Evolutionary conservation across 1,140 invertebrate species (phyloP).

Genomic region (Drosophila biarmipes): DNA sequence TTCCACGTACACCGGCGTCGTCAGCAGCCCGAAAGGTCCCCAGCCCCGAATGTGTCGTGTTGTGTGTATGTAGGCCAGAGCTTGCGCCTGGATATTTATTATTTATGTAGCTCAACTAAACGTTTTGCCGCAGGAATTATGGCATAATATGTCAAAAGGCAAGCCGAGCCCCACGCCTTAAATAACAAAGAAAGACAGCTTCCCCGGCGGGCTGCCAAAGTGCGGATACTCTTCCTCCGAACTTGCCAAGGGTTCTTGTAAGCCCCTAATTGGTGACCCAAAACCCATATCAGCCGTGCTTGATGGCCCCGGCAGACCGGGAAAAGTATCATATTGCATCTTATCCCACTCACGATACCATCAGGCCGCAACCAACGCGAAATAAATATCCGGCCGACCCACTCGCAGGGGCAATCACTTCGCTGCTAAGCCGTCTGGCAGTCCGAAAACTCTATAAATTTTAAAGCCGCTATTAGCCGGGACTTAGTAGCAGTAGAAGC

Average conservation of each 20-base stretch:
- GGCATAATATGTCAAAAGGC: slow-evolving; percentile 78
- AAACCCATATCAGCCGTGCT: background rate
- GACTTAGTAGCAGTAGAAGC: slow-evolving; percentile 64
- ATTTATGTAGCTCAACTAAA: slow-evolving; percentile 82
- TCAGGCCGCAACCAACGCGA: slow-evolving; percentile 7
- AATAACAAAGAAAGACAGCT: slow-evolving; percentile 45
- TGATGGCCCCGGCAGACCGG: background rate
- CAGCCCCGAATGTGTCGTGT: slow-evolving; percentile 30
- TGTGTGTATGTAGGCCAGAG: slow-evolving; percentile 20
- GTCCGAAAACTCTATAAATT: slow-evolving; percentile 74
- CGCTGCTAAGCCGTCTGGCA: slow-evolving; percentile 49
- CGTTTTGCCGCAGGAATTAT: slow-evolving; percentile 78
- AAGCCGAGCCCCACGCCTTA: slow-evolving; percentile 59
- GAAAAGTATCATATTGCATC: slow-evolving; percentile 23
- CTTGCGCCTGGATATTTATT: slow-evolving; percentile 64
- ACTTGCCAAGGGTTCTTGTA: background rate
- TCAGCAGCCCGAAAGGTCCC: slow-evolving; percentile 7
- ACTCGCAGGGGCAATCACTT: slow-evolving; percentile 52
- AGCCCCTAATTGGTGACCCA: slow-evolving; percentile 18
- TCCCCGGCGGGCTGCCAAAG: background rate
- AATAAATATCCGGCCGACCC: slow-evolving; percentile 63
- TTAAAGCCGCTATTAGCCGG: slow-evolving; percentile 76
- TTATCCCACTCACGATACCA: slow-evolving; percentile 14
- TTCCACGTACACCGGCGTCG: slow-evolving; percentile 2
- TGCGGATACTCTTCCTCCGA: slow-evolving; percentile 12